Base-by-base conservation (phyloP, 2,113 vertebrate genomes). In the Charina bottae region DNA sequence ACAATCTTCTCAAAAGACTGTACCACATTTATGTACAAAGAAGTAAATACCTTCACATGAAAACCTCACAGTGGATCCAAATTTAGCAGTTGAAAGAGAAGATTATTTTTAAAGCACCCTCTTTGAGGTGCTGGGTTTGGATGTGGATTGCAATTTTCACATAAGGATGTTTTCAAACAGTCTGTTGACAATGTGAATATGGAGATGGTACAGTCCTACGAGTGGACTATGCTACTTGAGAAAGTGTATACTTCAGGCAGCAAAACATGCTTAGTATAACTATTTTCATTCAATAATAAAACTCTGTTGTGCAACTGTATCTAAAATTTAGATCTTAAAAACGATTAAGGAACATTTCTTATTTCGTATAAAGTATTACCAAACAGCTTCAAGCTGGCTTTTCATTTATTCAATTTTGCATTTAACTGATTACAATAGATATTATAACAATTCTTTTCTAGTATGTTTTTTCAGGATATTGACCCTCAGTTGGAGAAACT, bases 71-170 rank as follows among this genome's bases (percentile, higher is more conserved):
- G 60, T 90, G 42, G 78, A 60, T 49, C 83, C n/a, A 62, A 85
- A 85, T 83, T 24, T 90, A 33, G 33, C 90, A 64, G 28, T 2
- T 53, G 5, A 85, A 64, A 64, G 83, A 85, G 83, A 90, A 33
- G n/a, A 15, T 49, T 13, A n/a, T 15, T 62, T 60, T 53, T 62
- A 83, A 90, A 60, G 60, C 58, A 62, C 33, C 23, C 23, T 64
- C 19, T 85, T 58, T 62, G 24, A 62, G 17, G 83, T 90, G 58
- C 53, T 90, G n/a, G 46, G 13, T 90, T 91, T 86, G 3, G 23
- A 87, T 87, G 19, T 55, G 59, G n/a, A 10, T 55, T 91, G 60
- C 60, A 86, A 87, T 62, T 91, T 87, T 91, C 60, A 91, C 60
- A 72, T 68, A 33, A 19, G 49, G 4, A 4, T 86, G 58, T 60